A percentile compares a stretch with the other conserved stretches of the same genome.
Conservation (phyloP, 2,113 vertebrate genomes). For the Ophthalmolycus amberensis region DNA sequence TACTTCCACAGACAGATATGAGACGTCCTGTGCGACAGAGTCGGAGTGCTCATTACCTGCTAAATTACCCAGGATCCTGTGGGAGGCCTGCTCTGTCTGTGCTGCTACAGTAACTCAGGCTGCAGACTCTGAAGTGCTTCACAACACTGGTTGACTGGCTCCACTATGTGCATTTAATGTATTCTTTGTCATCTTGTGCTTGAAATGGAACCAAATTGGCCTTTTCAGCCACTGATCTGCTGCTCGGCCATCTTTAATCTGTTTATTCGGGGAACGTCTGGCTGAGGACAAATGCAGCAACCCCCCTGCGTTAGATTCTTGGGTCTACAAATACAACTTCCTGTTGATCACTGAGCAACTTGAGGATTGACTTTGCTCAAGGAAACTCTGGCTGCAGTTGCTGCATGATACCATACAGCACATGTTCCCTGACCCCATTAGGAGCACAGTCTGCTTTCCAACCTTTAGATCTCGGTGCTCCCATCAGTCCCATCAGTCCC, state of each 20-base stretch:
- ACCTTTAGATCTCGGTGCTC: slow-evolving; percentile 26
- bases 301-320: slow-evolving; percentile 7
- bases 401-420: background rate
- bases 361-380: slow-evolving; percentile 27
- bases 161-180: background rate
- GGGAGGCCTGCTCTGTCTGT: slow-evolving; percentile 39
- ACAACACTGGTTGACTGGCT: slow-evolving; percentile 1
- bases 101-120: slow-evolving; percentile 12
- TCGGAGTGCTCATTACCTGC: slow-evolving; percentile 57
- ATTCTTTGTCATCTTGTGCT: background rate
- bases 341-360: background rate
- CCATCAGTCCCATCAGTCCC: too few relatives aligned
- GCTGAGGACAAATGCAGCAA: background rate
- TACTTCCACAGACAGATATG: slow-evolving; percentile 15
- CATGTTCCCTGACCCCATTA: background rate
- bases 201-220: slow-evolving; percentile 15
- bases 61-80: slow-evolving; percentile 61
- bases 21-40: slow-evolving; percentile 28
- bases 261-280: background rate
- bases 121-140: background rate
- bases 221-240: background rate
- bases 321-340: background rate
- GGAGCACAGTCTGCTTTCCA: slow-evolving; percentile 4
- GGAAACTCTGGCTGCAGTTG: slow-evolving; percentile 7
- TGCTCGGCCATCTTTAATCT: background rate